These are phyloP conservation scores for Paracentrotus lividus DNA, from an alignment of 53 echinoderm and acorn worm species.

Conservation along the genomic window DNA sequence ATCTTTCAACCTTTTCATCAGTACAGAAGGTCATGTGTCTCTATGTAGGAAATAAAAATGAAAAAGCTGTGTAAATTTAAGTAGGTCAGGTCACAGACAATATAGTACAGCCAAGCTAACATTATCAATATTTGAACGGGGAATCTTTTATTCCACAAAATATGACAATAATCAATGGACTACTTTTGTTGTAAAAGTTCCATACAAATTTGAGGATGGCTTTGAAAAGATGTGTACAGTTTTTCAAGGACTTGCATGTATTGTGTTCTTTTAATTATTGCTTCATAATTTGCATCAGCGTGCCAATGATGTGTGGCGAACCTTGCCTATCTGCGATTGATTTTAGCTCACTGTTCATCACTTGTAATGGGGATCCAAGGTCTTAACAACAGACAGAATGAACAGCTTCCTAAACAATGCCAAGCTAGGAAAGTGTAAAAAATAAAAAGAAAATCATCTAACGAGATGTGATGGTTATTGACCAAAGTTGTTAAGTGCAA, in stretches of 20 bases:
- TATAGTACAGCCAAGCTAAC: neutral
- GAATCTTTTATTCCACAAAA: neutral
- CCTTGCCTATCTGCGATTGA: constrained; percentile 17
- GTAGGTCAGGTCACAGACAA: neutral
- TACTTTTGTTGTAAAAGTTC: neutral
- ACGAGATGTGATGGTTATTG: neutral
- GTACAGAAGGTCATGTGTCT: neutral
- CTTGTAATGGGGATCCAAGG: neutral
- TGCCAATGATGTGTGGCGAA: neutral
- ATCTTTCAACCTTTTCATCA: neutral
- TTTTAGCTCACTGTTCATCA: constrained; percentile 8
- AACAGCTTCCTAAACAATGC: neutral
- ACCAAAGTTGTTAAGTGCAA: neutral
- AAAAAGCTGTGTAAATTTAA: neutral
- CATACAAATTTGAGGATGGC: neutral
- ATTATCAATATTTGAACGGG: neutral
- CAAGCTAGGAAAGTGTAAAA: neutral
- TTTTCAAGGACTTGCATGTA: neutral
- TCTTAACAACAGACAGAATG: neutral
- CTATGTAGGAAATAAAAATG: neutral
- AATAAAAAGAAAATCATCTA: neutral
- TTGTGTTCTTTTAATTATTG: constrained; percentile 2
- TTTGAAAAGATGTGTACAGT: neutral
- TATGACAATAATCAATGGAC: neutral
- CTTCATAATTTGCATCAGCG: constrained; percentile 17